phyloP scores from a whole-genome alignment of 2,888 invertebrate genomes.

The Halictus quadricinctus region DNA sequence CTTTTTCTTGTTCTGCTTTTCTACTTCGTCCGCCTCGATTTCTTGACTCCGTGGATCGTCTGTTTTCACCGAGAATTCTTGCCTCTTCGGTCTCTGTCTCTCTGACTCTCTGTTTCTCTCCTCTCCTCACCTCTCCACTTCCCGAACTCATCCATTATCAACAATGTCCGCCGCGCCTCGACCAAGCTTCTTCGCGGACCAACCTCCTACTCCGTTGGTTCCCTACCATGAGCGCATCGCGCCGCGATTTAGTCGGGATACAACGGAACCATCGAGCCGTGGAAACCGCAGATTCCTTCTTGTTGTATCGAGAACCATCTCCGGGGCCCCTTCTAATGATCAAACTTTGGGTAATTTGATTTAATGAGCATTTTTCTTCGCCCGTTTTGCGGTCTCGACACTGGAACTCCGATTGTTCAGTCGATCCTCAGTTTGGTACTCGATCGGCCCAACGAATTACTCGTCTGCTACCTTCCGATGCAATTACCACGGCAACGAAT shows the following conservation, averaged over 20 bases:
- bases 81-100: not conserved
- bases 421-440: constrained; percentile 27
- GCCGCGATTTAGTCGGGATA: constrained; percentile 53
- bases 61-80: constrained; percentile 35
- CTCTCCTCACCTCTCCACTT: not conserved
- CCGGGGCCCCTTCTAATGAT: constrained; percentile 37
- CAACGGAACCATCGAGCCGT: constrained; percentile 45
- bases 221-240: constrained; percentile 31
- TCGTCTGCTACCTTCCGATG: not conserved
- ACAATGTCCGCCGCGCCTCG: constrained; percentile 23
- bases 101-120: not conserved
- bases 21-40: constrained; percentile 39
- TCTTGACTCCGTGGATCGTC: constrained; percentile 40
- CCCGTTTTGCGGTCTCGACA: constrained; percentile 26
- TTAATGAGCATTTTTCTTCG: constrained; percentile 59
- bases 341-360: constrained; percentile 64
- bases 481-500: not conserved
- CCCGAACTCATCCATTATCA: constrained; percentile 50
- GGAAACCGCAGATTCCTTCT: constrained; percentile 27
- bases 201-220: constrained; percentile 26
- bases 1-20: constrained; percentile 23
- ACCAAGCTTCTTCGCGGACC: constrained; percentile 15
- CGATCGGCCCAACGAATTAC: not conserved
- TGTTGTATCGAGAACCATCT: constrained; percentile 30
- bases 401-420: constrained; percentile 17